Conservation (phyloP, 2,113 vertebrate species). For the Polypterus senegalus region DNA sequence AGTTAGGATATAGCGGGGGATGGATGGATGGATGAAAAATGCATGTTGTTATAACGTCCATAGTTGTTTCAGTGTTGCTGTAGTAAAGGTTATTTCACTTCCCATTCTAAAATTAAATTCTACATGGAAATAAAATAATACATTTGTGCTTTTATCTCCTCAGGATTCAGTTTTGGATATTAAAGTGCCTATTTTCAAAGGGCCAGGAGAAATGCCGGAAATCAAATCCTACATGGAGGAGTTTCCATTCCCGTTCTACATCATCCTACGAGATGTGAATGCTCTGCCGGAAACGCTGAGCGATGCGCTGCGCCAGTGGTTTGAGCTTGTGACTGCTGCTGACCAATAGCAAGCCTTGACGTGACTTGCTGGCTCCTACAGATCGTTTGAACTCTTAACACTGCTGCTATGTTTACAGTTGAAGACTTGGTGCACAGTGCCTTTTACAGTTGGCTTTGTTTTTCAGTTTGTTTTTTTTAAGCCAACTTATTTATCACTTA, state of each 20-base stretch:
- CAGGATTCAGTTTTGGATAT: conserved; percentile 97
- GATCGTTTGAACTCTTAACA: not conserved
- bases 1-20: too few relatives aligned
- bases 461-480: conserved; percentile 1
- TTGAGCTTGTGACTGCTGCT: conserved; percentile 80
- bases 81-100: too few relatives aligned
- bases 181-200: conserved; percentile 91
- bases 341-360: conserved; percentile 39
- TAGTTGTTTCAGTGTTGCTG: too few relatives aligned
- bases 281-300: conserved; percentile 85
- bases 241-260: conserved; percentile 94
- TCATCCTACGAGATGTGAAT: conserved; percentile 85
- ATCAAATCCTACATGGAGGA: conserved; percentile 96
- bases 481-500: too few relatives aligned
- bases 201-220: conserved; percentile 78
- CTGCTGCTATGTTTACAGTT: conserved; percentile 27
- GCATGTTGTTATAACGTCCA: not conserved
- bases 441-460: conserved; percentile 52
- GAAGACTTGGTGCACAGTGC: conserved; percentile 13
- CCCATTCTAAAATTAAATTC: too few relatives aligned
- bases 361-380: not conserved
- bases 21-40: too few relatives aligned
- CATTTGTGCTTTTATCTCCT: conserved; percentile 13
- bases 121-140: too few relatives aligned
- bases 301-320: conserved; percentile 92